Conservation (phyloP, 1,140 invertebrate genomes). For the Goniozus legneri region DNA sequence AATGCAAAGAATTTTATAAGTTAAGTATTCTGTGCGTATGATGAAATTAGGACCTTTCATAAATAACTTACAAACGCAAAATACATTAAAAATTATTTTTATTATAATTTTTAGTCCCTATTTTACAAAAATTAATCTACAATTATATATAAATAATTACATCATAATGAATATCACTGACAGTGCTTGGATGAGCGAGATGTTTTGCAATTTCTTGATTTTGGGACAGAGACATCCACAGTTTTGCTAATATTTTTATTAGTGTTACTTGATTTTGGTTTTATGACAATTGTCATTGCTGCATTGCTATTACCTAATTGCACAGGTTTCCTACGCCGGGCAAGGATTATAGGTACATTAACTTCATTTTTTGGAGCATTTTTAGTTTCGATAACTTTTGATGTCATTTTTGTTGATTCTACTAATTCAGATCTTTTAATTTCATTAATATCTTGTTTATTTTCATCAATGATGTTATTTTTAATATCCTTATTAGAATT, state of each 20-base stretch:
- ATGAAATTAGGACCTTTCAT: not conserved
- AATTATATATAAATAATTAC: not conserved
- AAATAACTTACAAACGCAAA: not conserved
- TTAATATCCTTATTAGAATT: not conserved
- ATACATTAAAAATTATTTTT: not conserved
- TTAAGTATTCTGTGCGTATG: not conserved
- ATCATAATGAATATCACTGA: not conserved
- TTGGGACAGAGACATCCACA: not conserved
- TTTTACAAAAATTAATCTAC: too few relatives aligned
- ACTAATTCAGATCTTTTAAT: too few relatives aligned
- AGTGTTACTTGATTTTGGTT: not conserved
- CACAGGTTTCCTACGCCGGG: constrained; percentile 23
- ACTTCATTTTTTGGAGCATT: not conserved
- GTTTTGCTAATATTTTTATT: not conserved
- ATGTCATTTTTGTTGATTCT: not conserved
- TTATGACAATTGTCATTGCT: constrained; percentile 26
- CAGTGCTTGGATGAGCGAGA: not conserved
- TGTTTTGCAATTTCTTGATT: constrained; percentile 6
- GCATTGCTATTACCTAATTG: constrained; percentile 25
- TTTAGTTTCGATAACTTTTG: not conserved
- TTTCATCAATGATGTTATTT: not conserved
- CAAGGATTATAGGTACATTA: constrained; percentile 17
- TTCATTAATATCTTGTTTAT: not conserved
- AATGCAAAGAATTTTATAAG: not conserved
- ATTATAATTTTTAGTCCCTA: not conserved